Conservation (phyloP, 2,888 invertebrate genomes). For the Cancer borealis region DNA sequence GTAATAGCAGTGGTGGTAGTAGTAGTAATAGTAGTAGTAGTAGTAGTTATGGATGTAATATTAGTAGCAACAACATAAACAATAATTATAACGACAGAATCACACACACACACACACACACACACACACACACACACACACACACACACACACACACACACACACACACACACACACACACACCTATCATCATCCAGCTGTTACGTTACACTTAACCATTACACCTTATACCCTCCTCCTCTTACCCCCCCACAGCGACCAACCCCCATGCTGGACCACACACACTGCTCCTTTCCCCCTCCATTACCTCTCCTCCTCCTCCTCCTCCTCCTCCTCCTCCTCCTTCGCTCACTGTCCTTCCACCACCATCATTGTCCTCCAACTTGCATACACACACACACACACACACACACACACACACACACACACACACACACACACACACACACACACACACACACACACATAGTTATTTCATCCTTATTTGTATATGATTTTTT, state of each 20-base stretch:
- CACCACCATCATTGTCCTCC: neutral
- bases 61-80: neutral
- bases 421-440: too few relatives aligned
- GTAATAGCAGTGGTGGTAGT: neutral
- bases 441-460: neutral
- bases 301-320: neutral
- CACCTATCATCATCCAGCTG: slow-evolving; percentile 22
- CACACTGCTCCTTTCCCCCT: neutral
- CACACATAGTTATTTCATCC: neutral
- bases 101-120: slow-evolving; percentile 28
- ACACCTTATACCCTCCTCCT: neutral
- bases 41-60: neutral
- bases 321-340: neutral
- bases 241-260: too few relatives aligned
- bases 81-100: neutral
- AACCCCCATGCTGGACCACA: neutral
- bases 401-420: neutral
- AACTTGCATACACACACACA: neutral
- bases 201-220: neutral
- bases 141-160: slow-evolving; percentile 37
- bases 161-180: slow-evolving; percentile 35
- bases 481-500: neutral
- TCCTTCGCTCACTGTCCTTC: neutral
- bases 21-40: neutral
- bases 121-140: slow-evolving; percentile 41